Percentiles rank a stretch among this genome's conserved stretches.
These are phyloP conservation scores for Eristalinus aeneus DNA, from an alignment of 2,888 invertebrate species.

Conservation along the genomic window DNA sequence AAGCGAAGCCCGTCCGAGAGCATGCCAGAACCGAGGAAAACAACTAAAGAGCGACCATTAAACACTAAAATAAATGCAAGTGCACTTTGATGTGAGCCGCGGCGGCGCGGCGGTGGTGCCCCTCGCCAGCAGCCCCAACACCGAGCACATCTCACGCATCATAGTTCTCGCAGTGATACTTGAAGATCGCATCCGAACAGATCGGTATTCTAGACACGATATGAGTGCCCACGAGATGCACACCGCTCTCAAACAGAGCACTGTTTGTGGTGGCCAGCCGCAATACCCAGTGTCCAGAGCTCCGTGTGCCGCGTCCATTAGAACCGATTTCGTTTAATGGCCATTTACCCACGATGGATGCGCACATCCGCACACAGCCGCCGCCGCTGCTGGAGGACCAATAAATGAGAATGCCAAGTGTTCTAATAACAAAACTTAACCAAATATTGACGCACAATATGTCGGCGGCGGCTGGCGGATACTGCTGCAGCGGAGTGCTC, in stretches of 20 bases:
- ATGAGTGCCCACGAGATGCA: conserved; percentile 41
- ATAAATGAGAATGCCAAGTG: conserved; percentile 70
- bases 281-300: not conserved
- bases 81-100: conserved; percentile 70
- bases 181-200: conserved; percentile 23
- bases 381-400: conserved; percentile 14
- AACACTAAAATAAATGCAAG: conserved; percentile 71
- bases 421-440: conserved; percentile 71
- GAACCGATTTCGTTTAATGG: conserved; percentile 69
- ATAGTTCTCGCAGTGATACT: conserved; percentile 69
- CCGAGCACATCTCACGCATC: conserved; percentile 66
- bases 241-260: conserved; percentile 22
- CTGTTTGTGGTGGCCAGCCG: conserved; percentile 31
- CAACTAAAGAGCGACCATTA: conserved; percentile 71
- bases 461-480: conserved; percentile 42
- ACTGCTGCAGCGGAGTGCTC: conserved; percentile 11
- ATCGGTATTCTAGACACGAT: conserved; percentile 7
- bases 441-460: conserved; percentile 71
- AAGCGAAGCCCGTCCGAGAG: conserved; percentile 32
- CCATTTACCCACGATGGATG: conserved; percentile 64
- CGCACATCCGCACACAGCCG: conserved; percentile 27
- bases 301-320: conserved; percentile 60
- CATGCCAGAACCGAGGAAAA: conserved; percentile 66
- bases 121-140: not conserved
- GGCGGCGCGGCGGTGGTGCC: conserved; percentile 26